Evolutionary conservation across 2,113 vertebrate genomes (phyloP).

Genomic region (Lutjanus erythropterus): DNA sequence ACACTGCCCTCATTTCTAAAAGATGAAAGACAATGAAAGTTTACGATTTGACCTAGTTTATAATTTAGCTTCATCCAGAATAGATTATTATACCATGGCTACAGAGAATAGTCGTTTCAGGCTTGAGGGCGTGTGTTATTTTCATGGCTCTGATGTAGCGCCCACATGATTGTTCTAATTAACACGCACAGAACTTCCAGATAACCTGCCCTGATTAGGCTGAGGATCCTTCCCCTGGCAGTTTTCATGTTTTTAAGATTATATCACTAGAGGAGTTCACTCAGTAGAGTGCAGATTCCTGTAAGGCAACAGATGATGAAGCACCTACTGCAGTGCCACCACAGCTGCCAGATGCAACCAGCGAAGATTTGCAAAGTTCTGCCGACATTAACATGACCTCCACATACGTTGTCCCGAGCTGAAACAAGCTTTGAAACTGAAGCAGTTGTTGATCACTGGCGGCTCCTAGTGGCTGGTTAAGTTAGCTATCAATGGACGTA

Average conservation of each 20-base stretch:
- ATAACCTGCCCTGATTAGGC: background rate
- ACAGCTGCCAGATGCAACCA: too few relatives aligned
- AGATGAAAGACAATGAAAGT: slow-evolving; percentile 11
- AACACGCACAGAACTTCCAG: slow-evolving; percentile 7
- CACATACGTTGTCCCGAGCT: too few relatives aligned
- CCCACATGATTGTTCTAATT: slow-evolving; percentile 28
- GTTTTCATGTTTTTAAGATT: background rate
- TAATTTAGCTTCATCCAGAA: slow-evolving; percentile 35
- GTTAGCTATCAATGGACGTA: too few relatives aligned
- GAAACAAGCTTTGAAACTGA: too few relatives aligned
- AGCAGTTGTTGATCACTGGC: too few relatives aligned
- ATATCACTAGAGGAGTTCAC: background rate
- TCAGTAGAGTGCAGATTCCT: too few relatives aligned
- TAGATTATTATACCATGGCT: slow-evolving; percentile 46
- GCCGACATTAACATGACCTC: too few relatives aligned
- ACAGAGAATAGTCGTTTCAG: slow-evolving; percentile 47
- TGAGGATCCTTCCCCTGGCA: background rate
- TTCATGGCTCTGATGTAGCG: background rate
- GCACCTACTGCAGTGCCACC: too few relatives aligned
- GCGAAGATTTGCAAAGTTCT: too few relatives aligned
- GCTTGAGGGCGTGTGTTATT: slow-evolving; percentile 1
- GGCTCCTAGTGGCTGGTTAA: too few relatives aligned
- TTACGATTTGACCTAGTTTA: slow-evolving; percentile 43
- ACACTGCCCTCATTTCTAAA: slow-evolving; percentile 25
- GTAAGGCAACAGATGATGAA: too few relatives aligned